These are phyloP conservation scores for Semotilus atromaculatus DNA, from an alignment of 2,797 vertebrate species.

Conservation along the genomic window DNA sequence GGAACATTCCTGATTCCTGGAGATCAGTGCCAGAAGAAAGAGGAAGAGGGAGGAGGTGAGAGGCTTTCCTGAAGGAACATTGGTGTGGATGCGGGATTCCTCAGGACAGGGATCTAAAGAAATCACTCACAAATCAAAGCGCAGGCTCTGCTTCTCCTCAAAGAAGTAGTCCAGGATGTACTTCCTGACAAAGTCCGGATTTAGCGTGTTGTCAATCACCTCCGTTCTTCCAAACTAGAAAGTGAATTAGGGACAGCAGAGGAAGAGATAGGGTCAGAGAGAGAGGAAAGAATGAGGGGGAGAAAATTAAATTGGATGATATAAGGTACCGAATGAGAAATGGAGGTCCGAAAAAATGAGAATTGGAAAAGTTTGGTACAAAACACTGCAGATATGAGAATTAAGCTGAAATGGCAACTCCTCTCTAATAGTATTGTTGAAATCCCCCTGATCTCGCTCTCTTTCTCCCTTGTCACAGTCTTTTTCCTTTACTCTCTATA, in stretches of 20 bases:
- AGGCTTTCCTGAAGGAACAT: conserved; percentile 4
- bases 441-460: conserved; percentile 11
- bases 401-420: conserved; percentile 22
- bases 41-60: not conserved
- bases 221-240: conserved; percentile 91
- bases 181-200: conserved; percentile 94
- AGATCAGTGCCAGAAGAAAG: not conserved
- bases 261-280: not conserved
- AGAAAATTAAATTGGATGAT: conserved; percentile 40
- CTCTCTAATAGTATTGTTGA: conserved; percentile 9
- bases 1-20: not conserved
- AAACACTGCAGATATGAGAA: conserved; percentile 16
- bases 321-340: conserved; percentile 19
- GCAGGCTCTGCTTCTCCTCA: conserved; percentile 95
- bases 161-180: conserved; percentile 97
- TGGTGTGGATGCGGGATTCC: not conserved
- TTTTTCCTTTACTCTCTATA: not conserved
- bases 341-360: conserved; percentile 25
- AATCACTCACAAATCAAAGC: conserved; percentile 93
- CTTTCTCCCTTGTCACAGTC: conserved; percentile 2
- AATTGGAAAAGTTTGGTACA: conserved; percentile 7
- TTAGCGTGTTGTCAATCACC: conserved; percentile 94
- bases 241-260: conserved; percentile 28
- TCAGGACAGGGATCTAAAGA: not conserved
- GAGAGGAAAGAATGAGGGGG: conserved; percentile 37